These are phyloP conservation scores for Macaca mulatta DNA, from an alignment of 2,113 vertebrate species.

Conservation along the genomic window DNA sequence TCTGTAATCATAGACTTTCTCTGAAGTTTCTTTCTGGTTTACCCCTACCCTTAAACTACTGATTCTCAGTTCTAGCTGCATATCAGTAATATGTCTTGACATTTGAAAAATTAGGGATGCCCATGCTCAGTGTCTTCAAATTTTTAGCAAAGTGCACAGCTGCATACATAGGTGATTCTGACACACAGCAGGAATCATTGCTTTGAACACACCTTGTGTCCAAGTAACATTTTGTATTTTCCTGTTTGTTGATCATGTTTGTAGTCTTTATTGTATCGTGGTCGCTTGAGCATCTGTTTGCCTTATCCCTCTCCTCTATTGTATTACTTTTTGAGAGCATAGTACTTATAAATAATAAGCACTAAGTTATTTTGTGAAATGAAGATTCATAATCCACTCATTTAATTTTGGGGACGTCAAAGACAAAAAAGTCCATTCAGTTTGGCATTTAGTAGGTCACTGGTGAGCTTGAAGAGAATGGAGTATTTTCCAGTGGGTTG, in stretches of 20 bases:
- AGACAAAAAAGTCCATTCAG: neutral
- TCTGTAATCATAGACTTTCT: neutral
- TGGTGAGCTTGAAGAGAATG: neutral
- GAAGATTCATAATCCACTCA: neutral
- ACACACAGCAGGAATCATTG: neutral
- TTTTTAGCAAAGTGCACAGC: neutral
- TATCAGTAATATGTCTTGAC: neutral
- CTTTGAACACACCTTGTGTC: neutral
- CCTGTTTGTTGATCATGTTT: neutral
- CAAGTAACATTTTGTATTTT: neutral
- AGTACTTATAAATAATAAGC: neutral
- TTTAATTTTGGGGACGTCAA: neutral
- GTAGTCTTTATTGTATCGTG: neutral
- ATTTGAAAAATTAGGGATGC: neutral
- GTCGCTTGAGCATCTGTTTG: neutral
- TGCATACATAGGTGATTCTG: neutral
- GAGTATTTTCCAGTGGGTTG: neutral
- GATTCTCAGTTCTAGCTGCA: neutral
- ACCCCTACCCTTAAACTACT: neutral
- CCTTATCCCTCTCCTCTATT: neutral
- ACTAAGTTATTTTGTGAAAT: neutral
- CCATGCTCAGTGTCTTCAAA: neutral
- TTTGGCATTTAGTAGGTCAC: neutral
- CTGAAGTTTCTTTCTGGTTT: neutral
- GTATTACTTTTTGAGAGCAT: neutral